Evolutionary conservation across 2,888 invertebrate species (phyloP).

Genomic region (Diloba caeruleocephala): DNA sequence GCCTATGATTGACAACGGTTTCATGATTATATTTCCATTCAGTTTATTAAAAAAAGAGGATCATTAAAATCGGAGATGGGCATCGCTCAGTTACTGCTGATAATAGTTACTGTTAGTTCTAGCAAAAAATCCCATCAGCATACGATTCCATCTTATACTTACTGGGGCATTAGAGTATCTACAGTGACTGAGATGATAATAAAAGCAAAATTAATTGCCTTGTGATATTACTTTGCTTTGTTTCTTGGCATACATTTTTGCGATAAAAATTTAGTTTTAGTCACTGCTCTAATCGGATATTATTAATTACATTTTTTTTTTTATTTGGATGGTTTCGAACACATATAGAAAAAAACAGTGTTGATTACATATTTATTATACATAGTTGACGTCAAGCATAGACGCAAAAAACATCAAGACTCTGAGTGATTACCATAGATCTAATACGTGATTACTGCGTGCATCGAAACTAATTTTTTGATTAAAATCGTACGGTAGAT

Average conservation of each 20-base stretch:
- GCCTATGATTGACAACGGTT: slow-evolving; percentile 47
- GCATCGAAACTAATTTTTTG: no score
- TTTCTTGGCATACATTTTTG: background rate
- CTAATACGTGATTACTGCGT: no score
- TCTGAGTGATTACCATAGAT: no score
- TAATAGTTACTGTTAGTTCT: slow-evolving; percentile 48
- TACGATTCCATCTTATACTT: slow-evolving; percentile 29
- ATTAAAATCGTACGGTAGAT: no score
- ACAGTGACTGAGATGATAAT: slow-evolving; percentile 6
- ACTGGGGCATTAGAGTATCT: slow-evolving; percentile 28
- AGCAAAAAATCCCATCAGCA: slow-evolving; percentile 53
- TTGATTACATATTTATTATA: no score
- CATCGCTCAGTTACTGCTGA: slow-evolving; percentile 28
- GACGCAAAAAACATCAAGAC: no score
- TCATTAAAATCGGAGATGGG: slow-evolving; percentile 39
- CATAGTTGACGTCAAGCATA: no score
- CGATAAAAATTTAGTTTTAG: no score
- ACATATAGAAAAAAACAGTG: no score
- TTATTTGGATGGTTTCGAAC: no score
- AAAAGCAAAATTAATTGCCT: slow-evolving; percentile 32
- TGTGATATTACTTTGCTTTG: slow-evolving; percentile 13
- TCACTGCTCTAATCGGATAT: background rate
- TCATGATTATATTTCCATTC: slow-evolving; percentile 33
- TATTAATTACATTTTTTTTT: no score
- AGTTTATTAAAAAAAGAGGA: slow-evolving; percentile 30